Evolutionary conservation across 2,113 vertebrate species (phyloP).

Genomic region (Indicator maculatus): DNA sequence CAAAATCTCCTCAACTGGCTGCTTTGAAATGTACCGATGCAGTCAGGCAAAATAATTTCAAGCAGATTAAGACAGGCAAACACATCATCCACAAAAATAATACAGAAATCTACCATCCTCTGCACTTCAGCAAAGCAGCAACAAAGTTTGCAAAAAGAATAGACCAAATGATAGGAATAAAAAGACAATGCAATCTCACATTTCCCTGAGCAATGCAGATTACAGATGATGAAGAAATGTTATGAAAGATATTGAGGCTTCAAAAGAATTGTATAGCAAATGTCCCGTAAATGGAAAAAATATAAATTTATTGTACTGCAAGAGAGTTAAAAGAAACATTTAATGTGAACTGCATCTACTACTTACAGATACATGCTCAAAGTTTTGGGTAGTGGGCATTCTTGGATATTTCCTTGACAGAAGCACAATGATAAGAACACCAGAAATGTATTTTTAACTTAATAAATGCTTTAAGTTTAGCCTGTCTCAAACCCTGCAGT

Average conservation of each 20-base stretch:
- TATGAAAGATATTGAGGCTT: not conserved
- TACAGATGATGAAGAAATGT: not conserved
- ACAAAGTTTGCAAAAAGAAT: not conserved
- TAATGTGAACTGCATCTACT: not conserved
- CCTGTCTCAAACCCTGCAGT: not conserved
- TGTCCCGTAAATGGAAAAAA: not conserved
- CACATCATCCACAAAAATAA: not conserved
- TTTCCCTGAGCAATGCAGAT: not conserved
- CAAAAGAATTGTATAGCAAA: not conserved
- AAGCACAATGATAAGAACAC: not conserved
- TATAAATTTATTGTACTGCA: not conserved
- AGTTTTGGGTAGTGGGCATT: not conserved
- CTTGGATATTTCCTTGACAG: not conserved
- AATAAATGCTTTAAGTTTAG: not conserved
- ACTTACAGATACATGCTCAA: not conserved
- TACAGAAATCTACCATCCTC: not conserved
- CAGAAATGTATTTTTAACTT: not conserved
- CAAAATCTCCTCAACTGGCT: not conserved
- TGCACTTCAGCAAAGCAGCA: not conserved
- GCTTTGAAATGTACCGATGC: not conserved
- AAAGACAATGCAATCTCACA: not conserved
- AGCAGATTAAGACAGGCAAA: not conserved
- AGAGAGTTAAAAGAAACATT: not conserved
- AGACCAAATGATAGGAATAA: not conserved
- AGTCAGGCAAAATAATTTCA: not conserved